Evolutionary conservation across 2,888 invertebrate genomes (phyloP).

Genomic region (Brenthis ino): DNA sequence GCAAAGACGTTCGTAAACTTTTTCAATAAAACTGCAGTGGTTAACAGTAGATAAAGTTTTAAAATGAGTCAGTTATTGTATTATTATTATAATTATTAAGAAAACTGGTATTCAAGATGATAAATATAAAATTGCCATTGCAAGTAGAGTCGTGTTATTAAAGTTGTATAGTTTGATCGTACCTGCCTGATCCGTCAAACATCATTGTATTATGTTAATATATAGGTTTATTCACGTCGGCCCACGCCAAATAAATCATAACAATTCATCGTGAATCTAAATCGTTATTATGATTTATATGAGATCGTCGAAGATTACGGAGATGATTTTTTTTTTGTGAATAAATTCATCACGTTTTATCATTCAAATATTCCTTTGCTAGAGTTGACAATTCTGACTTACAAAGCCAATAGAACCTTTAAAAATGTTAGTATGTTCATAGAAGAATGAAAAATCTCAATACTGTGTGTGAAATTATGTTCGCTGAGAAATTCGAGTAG

Average conservation of each 20-base stretch:
- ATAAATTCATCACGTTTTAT: slow-evolving; percentile 11
- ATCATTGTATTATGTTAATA: slow-evolving; percentile 67
- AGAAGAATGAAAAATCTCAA: not conserved
- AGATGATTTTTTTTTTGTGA: slow-evolving; percentile 29
- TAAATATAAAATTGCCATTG: not conserved
- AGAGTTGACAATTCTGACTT: slow-evolving; percentile 7
- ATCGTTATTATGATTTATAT: slow-evolving; percentile 41
- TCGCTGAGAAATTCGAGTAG: not conserved
- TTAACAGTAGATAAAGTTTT: too few relatives aligned
- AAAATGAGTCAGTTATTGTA: too few relatives aligned
- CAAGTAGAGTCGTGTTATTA: slow-evolving; percentile 3
- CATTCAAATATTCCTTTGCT: slow-evolving; percentile 1
- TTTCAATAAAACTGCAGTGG: too few relatives aligned
- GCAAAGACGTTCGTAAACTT: too few relatives aligned
- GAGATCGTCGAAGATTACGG: slow-evolving; percentile 35
- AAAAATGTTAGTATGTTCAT: not conserved
- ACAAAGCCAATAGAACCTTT: not conserved
- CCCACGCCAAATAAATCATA: slow-evolving; percentile 59
- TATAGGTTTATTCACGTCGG: slow-evolving; percentile 47
- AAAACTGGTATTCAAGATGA: not conserved
- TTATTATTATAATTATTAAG: not conserved
- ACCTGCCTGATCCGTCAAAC: slow-evolving; percentile 73
- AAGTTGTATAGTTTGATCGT: slow-evolving; percentile 47
- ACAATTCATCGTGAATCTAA: slow-evolving; percentile 47
- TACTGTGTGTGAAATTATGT: not conserved